Conservation (phyloP, 2,888 invertebrate genomes). For the Mimumesa dahlbomi region DNA sequence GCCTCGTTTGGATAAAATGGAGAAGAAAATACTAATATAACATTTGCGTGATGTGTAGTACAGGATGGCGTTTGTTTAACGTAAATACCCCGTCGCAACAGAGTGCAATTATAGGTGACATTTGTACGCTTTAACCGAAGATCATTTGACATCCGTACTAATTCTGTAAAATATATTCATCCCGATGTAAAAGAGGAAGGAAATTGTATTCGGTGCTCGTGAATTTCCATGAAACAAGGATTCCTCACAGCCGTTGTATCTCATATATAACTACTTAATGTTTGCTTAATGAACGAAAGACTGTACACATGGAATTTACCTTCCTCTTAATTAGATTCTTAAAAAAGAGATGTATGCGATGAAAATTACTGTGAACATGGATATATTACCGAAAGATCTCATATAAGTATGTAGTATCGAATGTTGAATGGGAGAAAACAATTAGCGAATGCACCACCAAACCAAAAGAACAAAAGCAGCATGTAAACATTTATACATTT, state of each 20-base stretch:
- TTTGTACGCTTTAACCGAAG: slow-evolving; percentile 41
- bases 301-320: slow-evolving; percentile 46
- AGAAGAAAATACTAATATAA: slow-evolving; percentile 3
- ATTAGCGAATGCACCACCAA: background rate
- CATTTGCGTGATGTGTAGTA: slow-evolving; percentile 11
- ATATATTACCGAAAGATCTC: slow-evolving; percentile 17
- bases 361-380: slow-evolving; percentile 27
- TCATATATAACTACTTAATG: slow-evolving; percentile 7
- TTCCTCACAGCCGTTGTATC: slow-evolving; percentile 4
- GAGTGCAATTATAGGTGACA: slow-evolving; percentile 48
- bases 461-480: slow-evolving; percentile 4
- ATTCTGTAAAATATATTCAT: slow-evolving; percentile 33
- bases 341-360: background rate
- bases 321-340: slow-evolving; percentile 44
- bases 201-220: too few relatives aligned
- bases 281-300: slow-evolving; percentile 40
- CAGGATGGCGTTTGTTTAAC: slow-evolving; percentile 9
- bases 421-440: slow-evolving; percentile 5
- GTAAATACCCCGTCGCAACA: slow-evolving; percentile 4
- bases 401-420: too few relatives aligned
- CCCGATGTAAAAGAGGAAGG: slow-evolving; percentile 41
- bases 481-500: slow-evolving; percentile 13
- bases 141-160: slow-evolving; percentile 35
- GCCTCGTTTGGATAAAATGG: slow-evolving; percentile 23
- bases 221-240: background rate